Percentiles rank a stretch among this genome's conserved stretches.
Evolutionary conservation across 2,888 invertebrate genomes (phyloP).

Genomic region (Hypomecis punctinalis): DNA sequence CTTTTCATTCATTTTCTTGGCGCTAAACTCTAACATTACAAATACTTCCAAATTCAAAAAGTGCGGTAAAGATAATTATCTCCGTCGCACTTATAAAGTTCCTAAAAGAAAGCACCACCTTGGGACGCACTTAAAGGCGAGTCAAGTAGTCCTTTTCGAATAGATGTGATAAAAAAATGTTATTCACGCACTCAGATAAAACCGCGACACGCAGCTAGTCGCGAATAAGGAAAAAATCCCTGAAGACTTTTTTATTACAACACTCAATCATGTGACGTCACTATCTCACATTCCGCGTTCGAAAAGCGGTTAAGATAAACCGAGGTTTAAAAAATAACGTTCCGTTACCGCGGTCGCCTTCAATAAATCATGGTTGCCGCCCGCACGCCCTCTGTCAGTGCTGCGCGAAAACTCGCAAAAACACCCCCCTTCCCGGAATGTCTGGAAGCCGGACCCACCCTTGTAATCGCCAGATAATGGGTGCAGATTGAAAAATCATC

Average conservation of each 20-base stretch:
- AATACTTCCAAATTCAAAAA: no score
- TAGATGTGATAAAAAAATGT: no score
- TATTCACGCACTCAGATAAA: not conserved
- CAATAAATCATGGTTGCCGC: conserved; percentile 75
- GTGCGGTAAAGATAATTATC: no score
- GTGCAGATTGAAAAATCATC: conserved; percentile 81
- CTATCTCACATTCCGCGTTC: conserved; percentile 50
- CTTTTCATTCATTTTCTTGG: no score
- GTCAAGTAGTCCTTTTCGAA: no score
- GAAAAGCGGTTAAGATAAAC: conserved; percentile 72
- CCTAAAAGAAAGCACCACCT: no score
- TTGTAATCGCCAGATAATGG: conserved; percentile 82
- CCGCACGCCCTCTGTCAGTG: conserved; percentile 61
- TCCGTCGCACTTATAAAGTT: no score
- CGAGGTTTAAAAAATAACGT: conserved; percentile 71
- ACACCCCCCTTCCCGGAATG: conserved; percentile 75
- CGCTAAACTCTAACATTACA: no score
- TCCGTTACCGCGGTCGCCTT: conserved; percentile 58
- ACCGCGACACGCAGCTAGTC: not conserved
- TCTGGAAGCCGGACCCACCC: conserved; percentile 72
- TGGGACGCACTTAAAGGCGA: no score
- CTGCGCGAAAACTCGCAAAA: conserved; percentile 62
- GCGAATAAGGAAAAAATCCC: conserved; percentile 9
- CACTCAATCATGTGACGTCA: conserved; percentile 35
- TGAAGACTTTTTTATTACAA: conserved; percentile 21